Base-by-base conservation (phyloP, 2,888 invertebrate genomes). In the Coenonympha glycerion region DNA sequence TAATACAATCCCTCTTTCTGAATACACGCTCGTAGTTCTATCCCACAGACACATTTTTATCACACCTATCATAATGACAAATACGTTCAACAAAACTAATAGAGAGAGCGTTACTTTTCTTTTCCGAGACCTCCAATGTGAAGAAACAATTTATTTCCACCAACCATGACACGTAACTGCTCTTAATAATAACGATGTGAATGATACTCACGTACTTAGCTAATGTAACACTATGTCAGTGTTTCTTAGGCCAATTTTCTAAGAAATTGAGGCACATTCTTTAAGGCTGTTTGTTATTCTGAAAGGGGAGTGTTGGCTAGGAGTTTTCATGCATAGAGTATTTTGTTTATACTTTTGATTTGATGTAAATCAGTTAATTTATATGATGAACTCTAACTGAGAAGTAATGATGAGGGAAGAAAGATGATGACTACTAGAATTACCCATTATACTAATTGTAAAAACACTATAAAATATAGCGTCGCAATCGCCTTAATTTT, bases 201-300 rank as follows among this genome's bases (percentile, higher is more conserved):
- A 79, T 77, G 73, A 65, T 56, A 42, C 68, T 71, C 76, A 77
- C 78, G 78, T 77, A 73, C 67, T 60, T 64, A 69, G 69, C 75
- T 77, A 78, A 79, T 78, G 75, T 73, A 73, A 73, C 71, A 69
- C 70, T 74, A 72, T 73, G 76, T 75, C 73, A 73, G 53, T 49
- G 51, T 54, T 54, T 50, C 47, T 48, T 47, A 52, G 55, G 28
- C 50, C 44, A 40, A 53, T 68, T 70, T 73, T 66, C 66, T 68
- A 55, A 66, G 69, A 74, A 75, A 76, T 71, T 73, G 67, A 66
- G 68, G 66, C 52, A 53, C 63, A 64, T 68, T 41, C 54, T 46
- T 57, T 55, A 53, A 33, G 53, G 44, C 48, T 58, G 53, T 58
- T 60, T 64, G 58, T 60, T 61, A 59, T 61, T 55, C 59, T 41